A percentile compares a stretch with the other conserved stretches of the same genome.
These are phyloP conservation scores for Saturnia pavonia DNA, from an alignment of 2,888 invertebrate species.

Conservation along the genomic window DNA sequence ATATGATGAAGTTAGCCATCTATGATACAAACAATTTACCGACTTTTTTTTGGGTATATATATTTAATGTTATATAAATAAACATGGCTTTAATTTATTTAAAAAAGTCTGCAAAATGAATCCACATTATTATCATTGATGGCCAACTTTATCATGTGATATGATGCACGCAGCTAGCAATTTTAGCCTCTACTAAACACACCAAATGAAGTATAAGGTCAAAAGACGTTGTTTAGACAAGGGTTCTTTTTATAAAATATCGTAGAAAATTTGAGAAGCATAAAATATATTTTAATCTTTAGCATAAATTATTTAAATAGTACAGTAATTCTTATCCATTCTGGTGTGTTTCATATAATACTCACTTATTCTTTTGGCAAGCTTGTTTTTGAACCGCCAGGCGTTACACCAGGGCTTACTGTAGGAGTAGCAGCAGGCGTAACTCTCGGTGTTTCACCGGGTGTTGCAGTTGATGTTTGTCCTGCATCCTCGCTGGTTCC, in stretches of 20 bases:
- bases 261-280: background rate
- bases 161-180: too few species aligned
- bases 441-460: slow-evolving; percentile 23
- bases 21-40: too few species aligned
- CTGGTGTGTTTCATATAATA: background rate
- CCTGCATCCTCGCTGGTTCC: slow-evolving; percentile 7
- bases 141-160: too few species aligned
- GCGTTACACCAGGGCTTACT: slow-evolving; percentile 24
- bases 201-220: background rate
- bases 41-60: too few species aligned
- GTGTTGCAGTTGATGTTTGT: slow-evolving; percentile 17
- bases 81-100: too few species aligned
- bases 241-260: background rate
- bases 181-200: background rate
- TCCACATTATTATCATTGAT: too few species aligned
- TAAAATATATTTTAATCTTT: background rate
- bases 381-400: slow-evolving; percentile 30
- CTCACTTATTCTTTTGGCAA: slow-evolving; percentile 27
- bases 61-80: too few species aligned
- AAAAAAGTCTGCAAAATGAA: too few species aligned
- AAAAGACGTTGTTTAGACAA: background rate
- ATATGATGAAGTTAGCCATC: too few species aligned
- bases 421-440: slow-evolving; percentile 26
- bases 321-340: background rate
- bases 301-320: background rate